These are phyloP conservation scores for Zaprionus vittiger DNA, from an alignment of 1,140 invertebrate genomes.

Conservation along the genomic window DNA sequence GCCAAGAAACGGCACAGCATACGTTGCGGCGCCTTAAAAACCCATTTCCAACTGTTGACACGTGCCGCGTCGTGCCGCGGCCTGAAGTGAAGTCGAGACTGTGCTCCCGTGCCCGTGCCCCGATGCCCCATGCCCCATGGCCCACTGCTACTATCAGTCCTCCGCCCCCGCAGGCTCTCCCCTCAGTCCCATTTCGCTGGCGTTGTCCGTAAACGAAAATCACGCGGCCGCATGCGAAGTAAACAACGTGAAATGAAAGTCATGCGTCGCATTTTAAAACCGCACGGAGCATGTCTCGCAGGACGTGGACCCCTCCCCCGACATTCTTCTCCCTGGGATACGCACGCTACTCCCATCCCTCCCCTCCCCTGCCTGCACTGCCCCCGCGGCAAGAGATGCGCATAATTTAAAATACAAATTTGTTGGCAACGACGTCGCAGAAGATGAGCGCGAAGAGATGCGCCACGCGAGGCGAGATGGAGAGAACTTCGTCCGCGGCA, in stretches of 20 bases:
- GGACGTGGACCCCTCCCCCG: constrained; percentile 43
- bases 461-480: constrained; percentile 4
- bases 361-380: neutral
- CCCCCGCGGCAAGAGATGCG: constrained; percentile 56
- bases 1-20: constrained; percentile 72
- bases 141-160: neutral
- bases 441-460: neutral
- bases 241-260: constrained; percentile 81
- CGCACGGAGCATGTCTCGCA: constrained; percentile 45
- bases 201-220: constrained; percentile 65
- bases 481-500: neutral
- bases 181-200: constrained; percentile 3
- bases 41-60: constrained; percentile 81
- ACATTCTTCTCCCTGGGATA: neutral
- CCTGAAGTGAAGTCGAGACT: constrained; percentile 25
- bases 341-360: neutral
- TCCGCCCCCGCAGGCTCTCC: neutral
- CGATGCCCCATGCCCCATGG: neutral
- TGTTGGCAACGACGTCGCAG: constrained; percentile 31
- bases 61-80: constrained; percentile 73
- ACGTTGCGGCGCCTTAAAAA: constrained; percentile 79
- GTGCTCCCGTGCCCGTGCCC: neutral
- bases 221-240: constrained; percentile 77
- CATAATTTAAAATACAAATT: constrained; percentile 79
- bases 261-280: constrained; percentile 81